These are phyloP conservation scores for Galendromus occidentalis DNA, from an alignment of 1,140 invertebrate species.

Conservation along the genomic window DNA sequence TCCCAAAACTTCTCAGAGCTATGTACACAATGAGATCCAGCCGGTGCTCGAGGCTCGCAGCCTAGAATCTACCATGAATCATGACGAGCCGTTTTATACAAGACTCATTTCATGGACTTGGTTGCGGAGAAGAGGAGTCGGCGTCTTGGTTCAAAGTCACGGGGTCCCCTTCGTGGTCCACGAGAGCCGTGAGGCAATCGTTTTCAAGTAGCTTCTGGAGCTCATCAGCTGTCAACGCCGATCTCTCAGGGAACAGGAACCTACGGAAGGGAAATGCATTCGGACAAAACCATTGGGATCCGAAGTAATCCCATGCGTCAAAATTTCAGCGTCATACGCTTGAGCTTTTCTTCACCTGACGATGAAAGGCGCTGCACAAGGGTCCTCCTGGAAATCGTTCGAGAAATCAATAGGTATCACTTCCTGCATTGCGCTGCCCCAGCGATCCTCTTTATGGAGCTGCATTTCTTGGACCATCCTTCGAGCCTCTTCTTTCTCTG, in stretches of 20 bases:
- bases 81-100: neutral
- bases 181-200: neutral
- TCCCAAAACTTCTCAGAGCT: no score
- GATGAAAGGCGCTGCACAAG: neutral
- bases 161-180: neutral
- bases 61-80: neutral
- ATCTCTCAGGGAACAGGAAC: neutral
- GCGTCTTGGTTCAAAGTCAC: neutral
- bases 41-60: no score
- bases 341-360: neutral
- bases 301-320: no score
- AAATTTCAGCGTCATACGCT: no score
- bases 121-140: neutral
- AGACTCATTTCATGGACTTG: neutral
- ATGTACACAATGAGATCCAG: no score
- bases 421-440: neutral
- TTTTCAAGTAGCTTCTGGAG: neutral
- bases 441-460: neutral
- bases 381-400: neutral
- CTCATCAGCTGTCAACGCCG: neutral
- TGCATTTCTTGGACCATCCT: neutral
- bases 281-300: neutral
- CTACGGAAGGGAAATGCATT: neutral
- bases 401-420: constrained; percentile 2
- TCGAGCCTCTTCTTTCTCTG: neutral